Evolutionary conservation across 2,888 invertebrate genomes (phyloP), one percentile per base, ranked within the genome.

Genomic region (Mystacides longicornis): DNA sequence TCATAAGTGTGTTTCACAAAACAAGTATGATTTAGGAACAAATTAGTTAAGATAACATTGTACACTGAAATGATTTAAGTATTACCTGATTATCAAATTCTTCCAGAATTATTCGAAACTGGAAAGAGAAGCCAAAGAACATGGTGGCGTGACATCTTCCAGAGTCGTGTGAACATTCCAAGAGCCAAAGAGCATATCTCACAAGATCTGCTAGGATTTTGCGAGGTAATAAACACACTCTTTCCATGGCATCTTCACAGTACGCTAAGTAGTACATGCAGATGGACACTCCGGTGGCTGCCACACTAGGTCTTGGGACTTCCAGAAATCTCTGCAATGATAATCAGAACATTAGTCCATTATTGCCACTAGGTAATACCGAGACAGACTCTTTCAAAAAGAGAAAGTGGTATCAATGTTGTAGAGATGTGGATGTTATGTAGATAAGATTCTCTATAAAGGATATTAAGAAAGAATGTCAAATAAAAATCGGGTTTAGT

Each of bases 141-240:
- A 97, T 95, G 22, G 95, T 93, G 2, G 96, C 95, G 72, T 98
- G 95, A 67, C 96, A 95, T 58, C 95, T 82, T n/a, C 96, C 96
- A 0, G 96, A 97, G 75, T 96, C 95, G 71, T 96, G 93, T 1
- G 96, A 94, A 65, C 96, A 93, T 67, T 97, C 97, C 50, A 99
- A 71, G 45, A 98, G 78, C 96, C 97, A 98, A 2, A 98, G 74
- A 0, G 92, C 91, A 71, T 97, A 98, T 62, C 80, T 85, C 45
- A 93, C 92, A 23, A 94, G 74, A 64, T 87, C 87, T 0, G 82
- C 80, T 33, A 94, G 81, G 0, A 88, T 81, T 61, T 81, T 79
- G 65, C 89, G 82, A 0, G 94, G 89, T 69, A 95, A 78, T 20
- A 89, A 75, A 66, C 96, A 97, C 20, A 96, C 93, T 52, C 92